Evolutionary conservation across 2,113 vertebrate genomes (phyloP).

Genomic region (Atherinomorus stipes): DNA sequence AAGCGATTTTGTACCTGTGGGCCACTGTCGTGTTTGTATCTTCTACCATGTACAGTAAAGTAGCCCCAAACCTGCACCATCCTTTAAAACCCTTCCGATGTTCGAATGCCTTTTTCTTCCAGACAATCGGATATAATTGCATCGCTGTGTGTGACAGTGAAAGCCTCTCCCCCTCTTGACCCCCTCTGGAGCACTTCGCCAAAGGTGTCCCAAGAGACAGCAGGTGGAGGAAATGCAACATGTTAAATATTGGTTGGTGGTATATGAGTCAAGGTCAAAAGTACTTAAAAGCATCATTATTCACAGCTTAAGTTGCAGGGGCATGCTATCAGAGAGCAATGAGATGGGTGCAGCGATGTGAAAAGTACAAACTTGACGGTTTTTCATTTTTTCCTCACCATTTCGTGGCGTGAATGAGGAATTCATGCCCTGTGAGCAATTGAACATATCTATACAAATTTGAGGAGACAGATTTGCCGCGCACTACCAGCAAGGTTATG

Average conservation of each 20-base stretch:
- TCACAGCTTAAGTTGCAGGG: slow-evolving; percentile 60
- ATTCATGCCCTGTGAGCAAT: slow-evolving; percentile 57
- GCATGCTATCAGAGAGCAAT: slow-evolving; percentile 58
- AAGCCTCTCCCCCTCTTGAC: slow-evolving; percentile 10
- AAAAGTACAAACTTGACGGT: slow-evolving; percentile 52
- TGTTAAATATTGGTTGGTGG: slow-evolving; percentile 41
- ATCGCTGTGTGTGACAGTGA: slow-evolving; percentile 34
- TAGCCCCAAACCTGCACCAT: background rate
- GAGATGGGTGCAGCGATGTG: slow-evolving; percentile 65
- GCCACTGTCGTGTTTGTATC: no score
- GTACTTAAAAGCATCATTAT: slow-evolving; percentile 54
- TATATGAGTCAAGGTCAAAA: slow-evolving; percentile 54
- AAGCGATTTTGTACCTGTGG: no score
- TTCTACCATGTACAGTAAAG: background rate
- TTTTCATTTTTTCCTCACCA: slow-evolving; percentile 42
- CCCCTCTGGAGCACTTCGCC: background rate
- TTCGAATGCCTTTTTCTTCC: slow-evolving; percentile 36
- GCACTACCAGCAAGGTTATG: slow-evolving; percentile 69
- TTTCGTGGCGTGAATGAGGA: slow-evolving; percentile 49
- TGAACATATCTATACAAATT: slow-evolving; percentile 65
- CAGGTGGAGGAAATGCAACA: slow-evolving; percentile 35
- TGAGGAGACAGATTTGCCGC: slow-evolving; percentile 63
- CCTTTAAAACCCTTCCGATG: slow-evolving; percentile 4
- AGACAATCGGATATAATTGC: slow-evolving; percentile 35
- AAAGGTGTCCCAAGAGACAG: slow-evolving; percentile 32